Conservation (phyloP, 2,113 vertebrate species). For the Aegotheles bennettii region DNA sequence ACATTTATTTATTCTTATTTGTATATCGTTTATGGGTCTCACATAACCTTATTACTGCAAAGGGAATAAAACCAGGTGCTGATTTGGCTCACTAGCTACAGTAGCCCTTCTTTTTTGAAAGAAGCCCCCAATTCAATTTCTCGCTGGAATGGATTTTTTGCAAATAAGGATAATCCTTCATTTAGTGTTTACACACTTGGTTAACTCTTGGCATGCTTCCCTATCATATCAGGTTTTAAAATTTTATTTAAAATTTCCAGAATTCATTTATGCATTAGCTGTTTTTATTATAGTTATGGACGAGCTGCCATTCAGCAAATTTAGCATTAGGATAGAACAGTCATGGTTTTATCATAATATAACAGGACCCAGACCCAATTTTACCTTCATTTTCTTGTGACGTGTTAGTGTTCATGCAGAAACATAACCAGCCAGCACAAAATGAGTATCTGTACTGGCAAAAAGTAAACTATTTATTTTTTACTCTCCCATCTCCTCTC, state of each 20-base stretch:
- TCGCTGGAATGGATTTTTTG: constrained; percentile 41
- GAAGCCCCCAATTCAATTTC: constrained; percentile 45
- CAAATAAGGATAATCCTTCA: constrained; percentile 62
- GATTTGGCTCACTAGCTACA: constrained; percentile 18
- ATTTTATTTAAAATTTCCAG: constrained; percentile 55
- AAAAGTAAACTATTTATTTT: not conserved
- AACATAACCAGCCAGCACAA: not conserved
- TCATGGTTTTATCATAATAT: constrained; percentile 39
- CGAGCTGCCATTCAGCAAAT: constrained; percentile 25
- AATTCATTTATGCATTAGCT: constrained; percentile 52
- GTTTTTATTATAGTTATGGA: constrained; percentile 29
- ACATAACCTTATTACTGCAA: not conserved
- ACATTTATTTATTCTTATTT: not conserved
- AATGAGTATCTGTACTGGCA: not conserved
- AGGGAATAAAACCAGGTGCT: not conserved
- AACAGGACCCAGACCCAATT: constrained; percentile 1
- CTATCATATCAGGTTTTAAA: constrained; percentile 39
- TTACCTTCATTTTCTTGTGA: constrained; percentile 5
- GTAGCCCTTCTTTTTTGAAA: not conserved
- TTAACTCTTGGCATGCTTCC: constrained; percentile 30
- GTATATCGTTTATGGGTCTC: not conserved
- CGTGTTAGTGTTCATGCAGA: not conserved
- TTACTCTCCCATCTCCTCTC: not conserved
- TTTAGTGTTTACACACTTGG: constrained; percentile 60
- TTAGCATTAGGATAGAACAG: constrained; percentile 31